These are phyloP conservation scores for Synanthedon tipuliformis DNA, from an alignment of 2,888 invertebrate genomes.

Conservation along the genomic window DNA sequence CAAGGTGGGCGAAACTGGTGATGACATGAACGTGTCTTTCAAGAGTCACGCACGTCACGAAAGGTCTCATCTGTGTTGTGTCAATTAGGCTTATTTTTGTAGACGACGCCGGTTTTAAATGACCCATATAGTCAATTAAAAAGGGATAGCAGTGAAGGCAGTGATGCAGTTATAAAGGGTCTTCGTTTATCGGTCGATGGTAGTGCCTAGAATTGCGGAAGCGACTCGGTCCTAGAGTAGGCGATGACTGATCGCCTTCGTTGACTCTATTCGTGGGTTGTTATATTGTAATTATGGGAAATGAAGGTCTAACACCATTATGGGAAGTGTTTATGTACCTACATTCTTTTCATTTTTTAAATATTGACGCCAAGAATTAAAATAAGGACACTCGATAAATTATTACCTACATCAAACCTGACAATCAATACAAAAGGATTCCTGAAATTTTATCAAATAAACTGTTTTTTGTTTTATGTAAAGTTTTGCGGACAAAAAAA, in stretches of 20 bases:
- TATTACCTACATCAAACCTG: no score
- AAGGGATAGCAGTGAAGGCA: neutral
- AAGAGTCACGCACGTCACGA: neutral
- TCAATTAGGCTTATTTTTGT: neutral
- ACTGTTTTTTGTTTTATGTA: no score
- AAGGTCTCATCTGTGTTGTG: neutral
- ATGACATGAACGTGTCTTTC: slow-evolving; percentile 7
- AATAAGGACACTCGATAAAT: no score
- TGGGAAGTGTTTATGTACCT: neutral
- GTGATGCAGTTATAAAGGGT: neutral
- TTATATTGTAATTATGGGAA: neutral
- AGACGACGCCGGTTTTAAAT: neutral
- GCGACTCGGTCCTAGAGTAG: neutral
- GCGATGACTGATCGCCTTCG: slow-evolving; percentile 7
- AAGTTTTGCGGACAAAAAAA: no score
- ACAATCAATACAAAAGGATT: no score
- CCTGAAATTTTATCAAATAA: no score
- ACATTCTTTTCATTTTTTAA: neutral
- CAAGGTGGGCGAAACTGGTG: slow-evolving; percentile 8
- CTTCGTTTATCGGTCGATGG: neutral
- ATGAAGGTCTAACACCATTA: neutral
- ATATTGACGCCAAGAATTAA: no score
- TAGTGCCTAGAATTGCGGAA: neutral
- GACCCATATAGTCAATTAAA: neutral
- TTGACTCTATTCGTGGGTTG: neutral